Percentiles rank a stretch among this genome's conserved stretches.
These are phyloP conservation scores for Oreotrochilus melanogaster DNA, from an alignment of 2,113 vertebrate genomes.

Conservation along the genomic window DNA sequence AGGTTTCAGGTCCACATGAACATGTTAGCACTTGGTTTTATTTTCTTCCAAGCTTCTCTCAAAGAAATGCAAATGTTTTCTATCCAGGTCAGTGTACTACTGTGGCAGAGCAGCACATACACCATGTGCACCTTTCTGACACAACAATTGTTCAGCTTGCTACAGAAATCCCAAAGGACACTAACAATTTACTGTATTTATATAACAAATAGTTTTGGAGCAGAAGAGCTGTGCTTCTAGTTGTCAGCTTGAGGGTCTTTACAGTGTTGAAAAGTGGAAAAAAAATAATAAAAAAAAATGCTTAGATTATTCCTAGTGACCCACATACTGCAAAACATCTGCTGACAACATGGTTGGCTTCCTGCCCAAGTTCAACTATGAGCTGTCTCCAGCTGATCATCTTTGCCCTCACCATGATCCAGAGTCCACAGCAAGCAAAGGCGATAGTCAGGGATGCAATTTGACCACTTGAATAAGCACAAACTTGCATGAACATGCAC, in stretches of 20 bases:
- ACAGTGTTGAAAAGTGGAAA: not conserved
- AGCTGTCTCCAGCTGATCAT: conserved; percentile 70
- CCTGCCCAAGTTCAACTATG: conserved; percentile 65
- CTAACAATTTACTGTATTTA: conserved; percentile 46
- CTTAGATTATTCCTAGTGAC: conserved; percentile 65
- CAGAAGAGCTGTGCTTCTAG: conserved; percentile 3
- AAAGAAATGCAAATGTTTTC: not conserved
- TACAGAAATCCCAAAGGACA: conserved; percentile 48
- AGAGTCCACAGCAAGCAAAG: conserved; percentile 19
- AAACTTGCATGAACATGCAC: not conserved
- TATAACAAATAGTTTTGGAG: conserved; percentile 53
- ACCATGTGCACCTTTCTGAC: conserved; percentile 43
- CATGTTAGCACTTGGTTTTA: not conserved
- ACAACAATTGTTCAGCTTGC: conserved; percentile 63
- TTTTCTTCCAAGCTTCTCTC: not conserved
- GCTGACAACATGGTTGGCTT: conserved; percentile 71
- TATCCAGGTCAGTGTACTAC: conserved; percentile 20
- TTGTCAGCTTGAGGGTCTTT: conserved; percentile 67
- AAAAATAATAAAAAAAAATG: not conserved
- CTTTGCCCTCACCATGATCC: conserved; percentile 48
- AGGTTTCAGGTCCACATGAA: not conserved
- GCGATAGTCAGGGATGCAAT: conserved; percentile 14
- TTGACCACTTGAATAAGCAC: conserved; percentile 16
- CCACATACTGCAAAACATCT: conserved; percentile 73
- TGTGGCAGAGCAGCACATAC: not conserved